Conservation (phyloP, 2,113 vertebrate species). For the Corythoichthys haematopterus region DNA sequence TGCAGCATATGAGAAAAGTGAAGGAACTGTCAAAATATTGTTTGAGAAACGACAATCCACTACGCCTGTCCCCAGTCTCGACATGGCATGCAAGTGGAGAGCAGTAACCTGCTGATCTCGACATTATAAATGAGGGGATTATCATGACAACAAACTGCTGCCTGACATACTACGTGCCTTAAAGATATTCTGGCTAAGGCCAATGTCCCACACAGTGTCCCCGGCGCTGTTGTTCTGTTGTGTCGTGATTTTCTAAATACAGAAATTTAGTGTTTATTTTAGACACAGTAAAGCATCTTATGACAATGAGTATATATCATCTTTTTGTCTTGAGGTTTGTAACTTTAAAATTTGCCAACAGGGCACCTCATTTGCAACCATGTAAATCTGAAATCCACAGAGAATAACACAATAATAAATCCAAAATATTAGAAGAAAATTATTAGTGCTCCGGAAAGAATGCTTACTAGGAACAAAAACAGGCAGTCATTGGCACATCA, state of each 20-base stretch:
- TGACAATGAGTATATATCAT: conserved; percentile 11
- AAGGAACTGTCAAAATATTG: conserved; percentile 76
- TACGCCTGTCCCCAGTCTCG: conserved; percentile 65
- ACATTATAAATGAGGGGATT: conserved; percentile 69
- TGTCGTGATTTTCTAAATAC: conserved; percentile 28
- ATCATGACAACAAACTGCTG: conserved; percentile 65
- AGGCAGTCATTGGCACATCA: conserved; percentile 74
- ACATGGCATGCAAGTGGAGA: conserved; percentile 66
- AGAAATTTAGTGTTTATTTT: conserved; percentile 1
- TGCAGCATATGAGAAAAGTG: conserved; percentile 60
- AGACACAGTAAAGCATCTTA: conserved; percentile 20
- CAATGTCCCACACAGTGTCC: conserved; percentile 53
- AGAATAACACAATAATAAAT: conserved; percentile 69
- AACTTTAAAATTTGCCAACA: conserved; percentile 40
- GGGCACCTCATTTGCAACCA: conserved; percentile 23
- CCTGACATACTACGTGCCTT: conserved; percentile 58
- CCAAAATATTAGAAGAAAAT: conserved; percentile 76
- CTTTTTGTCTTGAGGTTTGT: conserved; percentile 10
- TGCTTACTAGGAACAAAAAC: conserved; percentile 74
- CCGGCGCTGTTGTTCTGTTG: conserved; percentile 1
- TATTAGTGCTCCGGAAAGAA: conserved; percentile 67
- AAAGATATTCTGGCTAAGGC: conserved; percentile 64
- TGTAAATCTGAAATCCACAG: conserved; percentile 61
- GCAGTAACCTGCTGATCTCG: conserved; percentile 65
- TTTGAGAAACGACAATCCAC: conserved; percentile 77